Conservation (phyloP, 2,113 vertebrate species). For the Chauna torquata region DNA sequence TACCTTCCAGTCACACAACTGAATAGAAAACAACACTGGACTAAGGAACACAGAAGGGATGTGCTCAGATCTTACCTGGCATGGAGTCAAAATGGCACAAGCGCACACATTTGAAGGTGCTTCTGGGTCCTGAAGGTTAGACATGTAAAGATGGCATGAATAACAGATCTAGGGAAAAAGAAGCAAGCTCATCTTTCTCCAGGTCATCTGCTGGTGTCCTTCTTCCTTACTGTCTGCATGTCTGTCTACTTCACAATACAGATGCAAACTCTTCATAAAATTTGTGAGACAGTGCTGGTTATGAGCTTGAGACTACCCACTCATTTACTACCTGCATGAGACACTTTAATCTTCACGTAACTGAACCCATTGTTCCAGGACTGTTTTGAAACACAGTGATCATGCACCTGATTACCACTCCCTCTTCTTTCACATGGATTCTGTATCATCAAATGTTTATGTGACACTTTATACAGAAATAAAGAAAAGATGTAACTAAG, state of each 20-base stretch:
- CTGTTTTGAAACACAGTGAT: not conserved
- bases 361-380: not conserved
- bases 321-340: not conserved
- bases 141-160: not conserved
- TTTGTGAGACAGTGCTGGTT: not conserved
- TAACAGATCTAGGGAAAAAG: not conserved
- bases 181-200: accelerated
- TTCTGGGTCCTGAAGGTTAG: not conserved
- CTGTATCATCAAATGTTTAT: not conserved
- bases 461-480: not conserved
- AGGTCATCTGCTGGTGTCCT: not conserved
- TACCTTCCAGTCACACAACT: not conserved
- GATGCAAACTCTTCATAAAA: not conserved
- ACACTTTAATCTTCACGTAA: not conserved
- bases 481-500: not conserved
- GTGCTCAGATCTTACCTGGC: not conserved
- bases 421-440: not conserved
- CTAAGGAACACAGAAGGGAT: not conserved
- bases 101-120: not conserved
- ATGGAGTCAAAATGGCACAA: not conserved
- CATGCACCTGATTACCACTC: not conserved
- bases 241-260: not conserved
- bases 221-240: not conserved
- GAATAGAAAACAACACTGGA: not conserved
- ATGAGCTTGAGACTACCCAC: not conserved